Evolutionary conservation across 2,888 invertebrate species (phyloP).

Genomic region (Sphaerophoria taeniata): DNA sequence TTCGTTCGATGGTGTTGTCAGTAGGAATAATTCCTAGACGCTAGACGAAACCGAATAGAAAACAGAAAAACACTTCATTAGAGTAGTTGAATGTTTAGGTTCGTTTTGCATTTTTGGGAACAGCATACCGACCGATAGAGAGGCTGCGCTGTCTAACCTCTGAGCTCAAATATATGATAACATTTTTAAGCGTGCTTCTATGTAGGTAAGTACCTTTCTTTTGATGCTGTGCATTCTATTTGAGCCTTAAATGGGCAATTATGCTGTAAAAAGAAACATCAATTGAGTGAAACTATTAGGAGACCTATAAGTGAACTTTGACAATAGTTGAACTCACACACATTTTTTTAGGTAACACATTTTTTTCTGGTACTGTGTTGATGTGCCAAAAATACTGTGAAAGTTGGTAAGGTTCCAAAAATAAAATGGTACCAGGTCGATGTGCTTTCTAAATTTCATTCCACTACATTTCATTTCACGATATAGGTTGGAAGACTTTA

Average conservation of each 20-base stretch:
- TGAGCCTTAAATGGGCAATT: too few relatives aligned
- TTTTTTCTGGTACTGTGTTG: background rate
- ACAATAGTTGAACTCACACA: background rate
- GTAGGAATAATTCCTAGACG: too few relatives aligned
- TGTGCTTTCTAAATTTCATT: constrained; percentile 15
- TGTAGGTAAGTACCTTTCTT: too few relatives aligned
- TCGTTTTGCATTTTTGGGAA: too few relatives aligned
- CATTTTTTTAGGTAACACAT: background rate
- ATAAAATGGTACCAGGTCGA: constrained; percentile 20
- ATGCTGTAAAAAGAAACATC: constrained; percentile 3
- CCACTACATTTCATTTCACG: constrained; percentile 26
- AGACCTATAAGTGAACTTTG: background rate
- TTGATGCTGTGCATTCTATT: too few relatives aligned
- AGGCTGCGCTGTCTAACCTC: too few relatives aligned
- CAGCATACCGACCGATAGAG: too few relatives aligned
- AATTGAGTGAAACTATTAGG: constrained; percentile 14
- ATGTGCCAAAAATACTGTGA: constrained; percentile 29
- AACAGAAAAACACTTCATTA: too few relatives aligned
- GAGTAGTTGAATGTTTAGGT: too few relatives aligned
- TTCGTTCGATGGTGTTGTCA: constrained; percentile 1
- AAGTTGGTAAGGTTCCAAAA: constrained; percentile 26
- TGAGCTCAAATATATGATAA: too few relatives aligned
- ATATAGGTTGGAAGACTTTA: background rate
- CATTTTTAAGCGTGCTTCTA: too few relatives aligned
- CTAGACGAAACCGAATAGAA: too few relatives aligned